A percentile compares a stretch with the other conserved stretches of the same genome.
Evolutionary conservation across 1,140 invertebrate genomes (phyloP).

Genomic region (Oreohelix idahoensis): DNA sequence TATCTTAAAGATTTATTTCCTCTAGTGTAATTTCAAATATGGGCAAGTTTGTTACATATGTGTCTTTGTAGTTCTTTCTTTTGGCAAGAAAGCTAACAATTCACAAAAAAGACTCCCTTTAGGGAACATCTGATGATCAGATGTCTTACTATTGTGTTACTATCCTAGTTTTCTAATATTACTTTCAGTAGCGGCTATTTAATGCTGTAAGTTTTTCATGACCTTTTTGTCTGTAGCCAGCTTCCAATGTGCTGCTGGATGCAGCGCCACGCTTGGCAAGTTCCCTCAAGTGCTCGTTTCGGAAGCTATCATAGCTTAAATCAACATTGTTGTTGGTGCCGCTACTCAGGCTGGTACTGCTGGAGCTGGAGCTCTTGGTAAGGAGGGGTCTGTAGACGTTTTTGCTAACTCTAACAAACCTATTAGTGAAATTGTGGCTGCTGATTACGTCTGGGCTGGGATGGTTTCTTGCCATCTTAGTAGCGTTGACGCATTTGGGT

Average conservation of each 20-base stretch:
- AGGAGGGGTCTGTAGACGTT: background rate
- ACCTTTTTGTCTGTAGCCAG: slow-evolving; percentile 9
- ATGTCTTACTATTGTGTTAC: no score
- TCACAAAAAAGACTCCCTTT: no score
- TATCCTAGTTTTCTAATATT: no score
- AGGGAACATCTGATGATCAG: no score
- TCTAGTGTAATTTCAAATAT: no score
- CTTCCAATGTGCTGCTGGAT: slow-evolving; percentile 31
- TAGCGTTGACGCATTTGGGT: background rate
- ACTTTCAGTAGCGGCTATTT: background rate
- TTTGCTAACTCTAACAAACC: background rate
- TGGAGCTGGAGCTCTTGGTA: background rate
- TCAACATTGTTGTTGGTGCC: slow-evolving; percentile 2
- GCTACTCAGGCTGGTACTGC: background rate
- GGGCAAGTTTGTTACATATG: no score
- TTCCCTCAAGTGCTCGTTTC: slow-evolving; percentile 23
- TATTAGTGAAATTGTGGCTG: slow-evolving; percentile 25
- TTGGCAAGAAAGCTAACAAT: no score
- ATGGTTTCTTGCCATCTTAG: background rate
- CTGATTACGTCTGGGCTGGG: background rate
- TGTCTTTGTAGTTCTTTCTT: no score
- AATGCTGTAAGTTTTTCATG: background rate
- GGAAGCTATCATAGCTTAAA: slow-evolving; percentile 31
- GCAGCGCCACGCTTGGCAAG: slow-evolving; percentile 13
- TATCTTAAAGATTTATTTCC: no score